Percentiles rank a stretch among this genome's conserved stretches.
phyloP scores from a whole-genome alignment of 2,797 vertebrate species.

The Paguma larvata region DNA sequence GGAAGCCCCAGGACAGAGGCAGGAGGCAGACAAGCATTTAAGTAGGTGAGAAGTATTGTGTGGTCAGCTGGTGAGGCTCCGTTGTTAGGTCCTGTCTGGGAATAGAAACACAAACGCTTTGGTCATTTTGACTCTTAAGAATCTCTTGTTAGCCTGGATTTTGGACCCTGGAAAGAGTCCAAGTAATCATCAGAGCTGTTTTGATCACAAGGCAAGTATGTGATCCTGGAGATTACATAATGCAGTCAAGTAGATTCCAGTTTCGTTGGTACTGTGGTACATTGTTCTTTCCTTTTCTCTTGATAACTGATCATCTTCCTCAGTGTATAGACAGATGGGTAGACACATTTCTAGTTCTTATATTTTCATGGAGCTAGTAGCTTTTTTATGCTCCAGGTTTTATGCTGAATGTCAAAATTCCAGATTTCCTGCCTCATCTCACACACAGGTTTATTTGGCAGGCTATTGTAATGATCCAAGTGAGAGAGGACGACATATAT shows the following conservation, averaged over 20 bases:
- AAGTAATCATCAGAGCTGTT: background rate
- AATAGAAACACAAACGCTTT: background rate
- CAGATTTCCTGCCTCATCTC: background rate
- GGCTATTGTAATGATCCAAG: background rate
- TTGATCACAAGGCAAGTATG: background rate
- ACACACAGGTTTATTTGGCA: background rate
- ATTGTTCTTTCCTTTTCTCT: background rate
- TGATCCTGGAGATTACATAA: background rate
- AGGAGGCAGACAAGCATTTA: background rate
- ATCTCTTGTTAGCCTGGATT: background rate
- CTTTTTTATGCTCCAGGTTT: background rate
- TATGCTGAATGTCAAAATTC: background rate
- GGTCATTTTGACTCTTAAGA: background rate
- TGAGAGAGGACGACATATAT: background rate
- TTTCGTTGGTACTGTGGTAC: background rate
- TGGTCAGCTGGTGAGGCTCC: background rate
- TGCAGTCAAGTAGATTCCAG: accelerated
- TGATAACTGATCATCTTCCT: background rate
- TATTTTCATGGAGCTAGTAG: background rate
- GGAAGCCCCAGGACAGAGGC: background rate
- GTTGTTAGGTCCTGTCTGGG: background rate
- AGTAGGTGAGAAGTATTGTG: background rate
- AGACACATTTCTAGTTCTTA: background rate
- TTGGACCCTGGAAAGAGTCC: background rate
- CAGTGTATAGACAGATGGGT: background rate